Conservation (phyloP, 2,797 vertebrate species). For the Adrianichthys oophorus region DNA sequence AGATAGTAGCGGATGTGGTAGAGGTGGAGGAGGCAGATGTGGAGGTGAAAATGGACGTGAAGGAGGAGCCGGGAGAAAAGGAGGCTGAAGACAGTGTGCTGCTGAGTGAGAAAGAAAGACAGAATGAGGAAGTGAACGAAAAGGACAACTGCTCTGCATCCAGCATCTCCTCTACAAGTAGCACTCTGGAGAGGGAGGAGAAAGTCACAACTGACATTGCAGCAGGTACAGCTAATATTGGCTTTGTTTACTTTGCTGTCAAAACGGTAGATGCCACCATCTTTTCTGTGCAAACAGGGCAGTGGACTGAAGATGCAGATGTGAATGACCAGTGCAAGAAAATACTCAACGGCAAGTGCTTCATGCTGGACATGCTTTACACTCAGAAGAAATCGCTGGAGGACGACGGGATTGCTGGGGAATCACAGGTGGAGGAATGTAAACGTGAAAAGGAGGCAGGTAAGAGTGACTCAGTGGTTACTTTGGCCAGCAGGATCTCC, state of each 20-base stretch:
- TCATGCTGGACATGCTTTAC: constrained; percentile 98
- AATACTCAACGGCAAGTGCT: constrained; percentile 90
- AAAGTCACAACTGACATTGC: constrained; percentile 83
- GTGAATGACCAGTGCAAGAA: constrained; percentile 87
- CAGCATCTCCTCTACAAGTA: constrained; percentile 96
- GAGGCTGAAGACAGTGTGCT: constrained; percentile 84
- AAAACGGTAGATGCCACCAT: background rate
- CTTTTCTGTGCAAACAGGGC: constrained; percentile 75
- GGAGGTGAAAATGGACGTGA: constrained; percentile 72
- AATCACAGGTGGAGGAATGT: constrained; percentile 75
- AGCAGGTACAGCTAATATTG: constrained; percentile 75
- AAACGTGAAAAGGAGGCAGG: constrained; percentile 76
- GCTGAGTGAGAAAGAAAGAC: constrained; percentile 95
- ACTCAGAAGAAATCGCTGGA: constrained; percentile 81
- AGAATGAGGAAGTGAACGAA: constrained; percentile 97
- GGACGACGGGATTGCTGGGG: constrained; percentile 75
- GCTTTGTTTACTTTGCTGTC: background rate
- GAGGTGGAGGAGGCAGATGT: constrained; percentile 50
- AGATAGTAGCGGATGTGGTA: constrained; percentile 26
- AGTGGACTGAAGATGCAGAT: constrained; percentile 85
- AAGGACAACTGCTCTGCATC: constrained; percentile 98
- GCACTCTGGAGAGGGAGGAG: constrained; percentile 96
- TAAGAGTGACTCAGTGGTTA: constrained; percentile 77
- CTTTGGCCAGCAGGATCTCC: constrained; percentile 88
- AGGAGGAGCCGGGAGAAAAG: constrained; percentile 77